Conservation (phyloP, 2,113 vertebrate genomes). For the Corydoras maculifer region DNA sequence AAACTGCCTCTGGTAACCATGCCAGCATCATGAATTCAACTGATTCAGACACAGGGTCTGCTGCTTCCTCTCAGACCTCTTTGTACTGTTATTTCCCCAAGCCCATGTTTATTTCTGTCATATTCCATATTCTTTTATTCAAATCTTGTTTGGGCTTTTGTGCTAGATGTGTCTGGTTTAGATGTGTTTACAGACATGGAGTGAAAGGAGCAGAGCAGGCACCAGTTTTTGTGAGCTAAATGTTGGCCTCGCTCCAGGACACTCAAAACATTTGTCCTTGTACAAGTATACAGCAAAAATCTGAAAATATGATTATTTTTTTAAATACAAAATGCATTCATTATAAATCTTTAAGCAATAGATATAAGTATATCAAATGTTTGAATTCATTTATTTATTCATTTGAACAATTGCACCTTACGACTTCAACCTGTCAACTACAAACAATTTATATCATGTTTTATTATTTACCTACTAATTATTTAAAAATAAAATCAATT, state of each 20-base stretch:
- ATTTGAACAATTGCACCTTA: no score
- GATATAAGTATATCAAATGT: no score
- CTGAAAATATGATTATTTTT: no score
- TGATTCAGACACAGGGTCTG: background rate
- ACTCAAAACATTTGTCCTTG: background rate
- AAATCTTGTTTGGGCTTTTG: conserved; percentile 57
- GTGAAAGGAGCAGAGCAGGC: conserved; percentile 1
- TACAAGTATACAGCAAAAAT: background rate
- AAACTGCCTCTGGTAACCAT: conserved; percentile 66
- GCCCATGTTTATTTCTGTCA: conserved; percentile 70
- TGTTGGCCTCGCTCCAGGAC: conserved; percentile 17
- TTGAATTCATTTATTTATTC: no score
- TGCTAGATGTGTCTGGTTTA: conserved; percentile 57
- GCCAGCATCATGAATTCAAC: conserved; percentile 65
- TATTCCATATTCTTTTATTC: conserved; percentile 73
- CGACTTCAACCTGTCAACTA: no score
- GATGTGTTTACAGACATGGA: conserved; percentile 16
- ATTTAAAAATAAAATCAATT: no score
- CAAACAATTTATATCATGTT: no score
- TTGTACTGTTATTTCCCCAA: conserved; percentile 46
- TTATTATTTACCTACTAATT: no score
- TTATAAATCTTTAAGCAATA: no score
- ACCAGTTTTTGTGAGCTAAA: conserved; percentile 3
- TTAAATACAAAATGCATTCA: no score
- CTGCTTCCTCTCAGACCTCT: conserved; percentile 43